These are phyloP conservation scores for Dryadula phaetusa DNA, from an alignment of 2,888 invertebrate species.

Conservation along the genomic window DNA sequence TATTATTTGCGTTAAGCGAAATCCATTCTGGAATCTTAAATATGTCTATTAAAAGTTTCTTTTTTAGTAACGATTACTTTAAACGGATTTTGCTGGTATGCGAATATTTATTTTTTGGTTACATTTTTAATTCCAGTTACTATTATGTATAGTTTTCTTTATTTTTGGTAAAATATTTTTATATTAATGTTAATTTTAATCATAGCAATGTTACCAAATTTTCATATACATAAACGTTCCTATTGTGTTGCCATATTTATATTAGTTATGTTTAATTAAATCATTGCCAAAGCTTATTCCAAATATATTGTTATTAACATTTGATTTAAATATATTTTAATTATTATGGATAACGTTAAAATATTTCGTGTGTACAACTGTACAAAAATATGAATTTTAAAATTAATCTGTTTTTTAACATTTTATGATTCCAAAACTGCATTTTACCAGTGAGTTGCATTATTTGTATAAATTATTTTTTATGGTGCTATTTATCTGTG, in stretches of 20 bases:
- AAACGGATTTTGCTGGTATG: no score
- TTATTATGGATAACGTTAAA: neutral
- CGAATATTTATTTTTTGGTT: no score
- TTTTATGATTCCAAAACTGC: slow-evolving; percentile 19
- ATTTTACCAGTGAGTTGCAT: slow-evolving; percentile 13
- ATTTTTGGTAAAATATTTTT: neutral
- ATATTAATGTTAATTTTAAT: neutral
- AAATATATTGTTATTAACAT: slow-evolving; percentile 25
- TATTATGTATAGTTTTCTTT: neutral
- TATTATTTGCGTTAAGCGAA: no score
- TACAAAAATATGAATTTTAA: neutral
- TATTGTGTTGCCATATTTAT: slow-evolving; percentile 61
- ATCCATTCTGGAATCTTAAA: no score
- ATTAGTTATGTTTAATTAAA: slow-evolving; percentile 30
- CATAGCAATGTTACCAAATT: slow-evolving; percentile 6
- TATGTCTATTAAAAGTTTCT: no score
- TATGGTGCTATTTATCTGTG: slow-evolving; percentile 18
- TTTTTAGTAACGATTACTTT: no score
- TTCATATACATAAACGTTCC: slow-evolving; percentile 32
- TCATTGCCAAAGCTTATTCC: slow-evolving; percentile 35
- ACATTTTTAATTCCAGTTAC: slow-evolving; percentile 11
- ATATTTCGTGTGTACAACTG: neutral
- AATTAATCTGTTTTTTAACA: neutral
- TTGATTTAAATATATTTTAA: no score
- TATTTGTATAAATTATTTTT: slow-evolving; percentile 5